Percentiles rank a stretch among this genome's conserved stretches.
phyloP scores from a whole-genome alignment of 2,113 vertebrate genomes.

The Equus przewalskii region DNA sequence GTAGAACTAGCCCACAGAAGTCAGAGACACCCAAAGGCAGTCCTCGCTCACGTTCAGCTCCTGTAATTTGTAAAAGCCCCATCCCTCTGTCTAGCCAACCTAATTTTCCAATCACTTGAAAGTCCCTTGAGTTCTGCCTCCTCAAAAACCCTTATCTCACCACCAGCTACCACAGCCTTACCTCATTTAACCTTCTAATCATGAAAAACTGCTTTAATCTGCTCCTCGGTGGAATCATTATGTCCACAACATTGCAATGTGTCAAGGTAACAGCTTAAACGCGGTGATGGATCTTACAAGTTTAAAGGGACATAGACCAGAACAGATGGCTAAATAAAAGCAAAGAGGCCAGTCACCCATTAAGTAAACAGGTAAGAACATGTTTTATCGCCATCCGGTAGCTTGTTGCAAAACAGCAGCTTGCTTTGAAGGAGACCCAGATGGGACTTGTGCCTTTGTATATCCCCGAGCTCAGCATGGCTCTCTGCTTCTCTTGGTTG shows the following conservation, averaged over 20 bases:
- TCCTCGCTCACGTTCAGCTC: neutral
- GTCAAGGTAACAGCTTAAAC: conserved; percentile 76
- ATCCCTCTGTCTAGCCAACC: neutral
- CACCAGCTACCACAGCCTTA: conserved; percentile 67
- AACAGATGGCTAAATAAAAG: conserved; percentile 81
- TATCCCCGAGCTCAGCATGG: neutral
- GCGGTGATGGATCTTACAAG: conserved; percentile 66
- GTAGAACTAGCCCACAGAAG: neutral
- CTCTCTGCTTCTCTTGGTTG: neutral
- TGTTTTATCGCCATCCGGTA: neutral
- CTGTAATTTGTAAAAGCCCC: neutral
- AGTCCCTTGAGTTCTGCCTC: conserved; percentile 69
- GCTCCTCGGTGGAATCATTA: conserved; percentile 63
- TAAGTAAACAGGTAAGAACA: conserved; percentile 68
- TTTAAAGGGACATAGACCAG: conserved; percentile 72
- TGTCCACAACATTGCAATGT: conserved; percentile 61
- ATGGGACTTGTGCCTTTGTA: conserved; percentile 28
- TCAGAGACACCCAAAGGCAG: neutral
- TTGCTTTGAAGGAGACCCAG: conserved; percentile 68
- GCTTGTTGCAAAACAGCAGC: conserved; percentile 38
- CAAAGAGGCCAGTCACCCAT: conserved; percentile 64
- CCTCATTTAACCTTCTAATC: conserved; percentile 77
- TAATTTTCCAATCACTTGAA: conserved; percentile 57
- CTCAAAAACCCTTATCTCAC: conserved; percentile 66
- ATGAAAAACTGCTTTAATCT: conserved; percentile 68